phyloP scores from a whole-genome alignment of 2,113 vertebrate genomes.

The Syngnathus typhle region DNA sequence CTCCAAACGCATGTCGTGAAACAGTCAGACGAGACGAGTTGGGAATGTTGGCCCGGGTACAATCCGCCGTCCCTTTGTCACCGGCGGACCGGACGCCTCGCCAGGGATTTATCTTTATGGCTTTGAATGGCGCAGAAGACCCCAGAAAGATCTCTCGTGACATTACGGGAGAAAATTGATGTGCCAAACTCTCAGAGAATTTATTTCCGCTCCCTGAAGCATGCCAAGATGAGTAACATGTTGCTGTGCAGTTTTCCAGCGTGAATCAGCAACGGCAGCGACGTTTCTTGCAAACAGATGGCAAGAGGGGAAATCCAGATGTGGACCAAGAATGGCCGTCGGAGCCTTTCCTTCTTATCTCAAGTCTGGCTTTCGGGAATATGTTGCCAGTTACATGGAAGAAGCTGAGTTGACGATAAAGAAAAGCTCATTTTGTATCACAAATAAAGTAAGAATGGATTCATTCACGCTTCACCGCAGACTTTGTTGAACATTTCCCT shows the following conservation, averaged over 20 bases:
- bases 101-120: conserved; percentile 5
- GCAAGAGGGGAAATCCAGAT: conserved; percentile 49
- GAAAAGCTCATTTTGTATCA: not conserved
- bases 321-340: conserved; percentile 8
- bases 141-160: conserved; percentile 2
- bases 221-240: conserved; percentile 26
- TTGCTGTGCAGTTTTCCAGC: conserved; percentile 13
- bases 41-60: conserved; percentile 33
- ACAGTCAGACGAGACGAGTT: conserved; percentile 6
- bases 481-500: conserved; percentile 5
- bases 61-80: conserved; percentile 30
- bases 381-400: not conserved
- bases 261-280: conserved; percentile 44
- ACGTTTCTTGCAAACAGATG: conserved; percentile 43
- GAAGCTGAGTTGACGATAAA: not conserved
- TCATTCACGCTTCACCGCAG: not conserved
- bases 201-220: conserved; percentile 39
- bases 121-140: not conserved
- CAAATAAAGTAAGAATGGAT: not conserved
- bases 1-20: conserved; percentile 19
- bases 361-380: not conserved
- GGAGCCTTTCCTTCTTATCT: conserved; percentile 5
- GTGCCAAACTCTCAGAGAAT: conserved; percentile 18
- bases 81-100: conserved; percentile 11
- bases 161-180: conserved; percentile 11